Base-by-base conservation (phyloP, 2,888 invertebrate species). In the Drosophila limbata region DNA sequence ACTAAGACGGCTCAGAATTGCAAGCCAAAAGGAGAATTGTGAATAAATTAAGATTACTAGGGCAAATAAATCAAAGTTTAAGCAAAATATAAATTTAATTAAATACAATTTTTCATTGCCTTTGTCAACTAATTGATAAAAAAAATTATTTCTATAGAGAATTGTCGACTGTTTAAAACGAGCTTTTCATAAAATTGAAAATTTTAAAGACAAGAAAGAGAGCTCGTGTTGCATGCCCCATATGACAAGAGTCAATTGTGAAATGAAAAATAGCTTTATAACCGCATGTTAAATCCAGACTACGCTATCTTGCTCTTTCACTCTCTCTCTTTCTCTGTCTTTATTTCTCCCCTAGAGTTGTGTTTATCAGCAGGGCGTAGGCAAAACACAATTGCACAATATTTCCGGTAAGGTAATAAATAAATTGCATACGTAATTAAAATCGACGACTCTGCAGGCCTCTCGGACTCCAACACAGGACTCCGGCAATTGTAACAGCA, bases 361-460 rank as follows among this genome's bases (percentile, higher is more conserved):
- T 19, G 21, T 65, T 69, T 59, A 61, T 68, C 66, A 48, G 64
- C 65, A 28, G 68, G 59, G 51, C 56, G 72, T 40, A 63, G 42
- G 51, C 82, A 70, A 66, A 68, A 74, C 72, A 87, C 82, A 87
- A 88, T 84, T 73, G 89, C 89, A 84, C 84, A 86, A 85, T 87
- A 88, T 84, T 85, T 86, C 89, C 86, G 88, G 81, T 66, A 78
- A 79, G 87, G 85, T 89, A 86, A 86, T 86, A 89, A 86, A 88
- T 86, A 85, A 86, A 85, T 88, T 88, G 86, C 86, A 87, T 86
- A 89, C 89, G 89, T 89, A 86, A 86, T 86, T 86, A 86, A 89
- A 86, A 89, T 85, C 88, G 89, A 89, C 86, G 88, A 89, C 82
- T 81, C 66, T 71, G 85, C 81, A 81, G 76, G 67, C 59, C 77